Conservation (phyloP, 2,797 vertebrate species). For the Coregonus sp. region DNA sequence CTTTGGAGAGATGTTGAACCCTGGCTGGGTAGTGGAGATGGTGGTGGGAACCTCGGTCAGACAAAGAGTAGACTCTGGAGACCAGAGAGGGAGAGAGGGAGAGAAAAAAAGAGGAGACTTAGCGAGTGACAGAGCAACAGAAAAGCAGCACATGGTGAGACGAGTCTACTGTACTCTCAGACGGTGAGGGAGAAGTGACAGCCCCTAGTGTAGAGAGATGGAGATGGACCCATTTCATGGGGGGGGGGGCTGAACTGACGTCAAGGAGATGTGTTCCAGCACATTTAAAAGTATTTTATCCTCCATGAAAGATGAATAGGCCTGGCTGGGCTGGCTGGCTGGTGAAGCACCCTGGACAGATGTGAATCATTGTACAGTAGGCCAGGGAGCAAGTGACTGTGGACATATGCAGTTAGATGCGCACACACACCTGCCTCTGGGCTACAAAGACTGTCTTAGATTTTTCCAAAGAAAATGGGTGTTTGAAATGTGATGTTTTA, state of each 20-base stretch:
- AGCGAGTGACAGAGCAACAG: no score
- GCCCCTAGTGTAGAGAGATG: conserved; percentile 30
- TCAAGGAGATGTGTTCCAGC: conserved; percentile 8
- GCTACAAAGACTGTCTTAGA: not conserved
- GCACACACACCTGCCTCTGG: not conserved
- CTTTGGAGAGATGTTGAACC: not conserved
- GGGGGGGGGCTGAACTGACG: conserved; percentile 23
- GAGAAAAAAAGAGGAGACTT: no score
- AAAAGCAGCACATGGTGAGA: conserved; percentile 15
- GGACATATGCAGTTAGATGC: not conserved
- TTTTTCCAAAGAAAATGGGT: not conserved
- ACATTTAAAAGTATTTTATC: conserved; percentile 31
- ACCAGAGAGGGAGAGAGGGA: conserved; percentile 37
- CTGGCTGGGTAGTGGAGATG: conserved; percentile 11
- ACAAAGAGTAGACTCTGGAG: conserved; percentile 44
- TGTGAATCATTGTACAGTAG: conserved; percentile 7
- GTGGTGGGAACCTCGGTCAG: conserved; percentile 42
- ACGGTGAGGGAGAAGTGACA: conserved; percentile 37
- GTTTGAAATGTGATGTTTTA: not conserved
- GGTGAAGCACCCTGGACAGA: not conserved
- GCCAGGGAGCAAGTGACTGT: conserved; percentile 19
- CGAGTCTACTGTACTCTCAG: conserved; percentile 30
- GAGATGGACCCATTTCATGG: conserved; percentile 39
- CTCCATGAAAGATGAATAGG: conserved; percentile 56
- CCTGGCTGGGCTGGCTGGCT: conserved; percentile 33